Evolutionary conservation across 2,888 invertebrate species (phyloP), one percentile per base, ranked within the genome.

Genomic region (Synergus japonicus): DNA sequence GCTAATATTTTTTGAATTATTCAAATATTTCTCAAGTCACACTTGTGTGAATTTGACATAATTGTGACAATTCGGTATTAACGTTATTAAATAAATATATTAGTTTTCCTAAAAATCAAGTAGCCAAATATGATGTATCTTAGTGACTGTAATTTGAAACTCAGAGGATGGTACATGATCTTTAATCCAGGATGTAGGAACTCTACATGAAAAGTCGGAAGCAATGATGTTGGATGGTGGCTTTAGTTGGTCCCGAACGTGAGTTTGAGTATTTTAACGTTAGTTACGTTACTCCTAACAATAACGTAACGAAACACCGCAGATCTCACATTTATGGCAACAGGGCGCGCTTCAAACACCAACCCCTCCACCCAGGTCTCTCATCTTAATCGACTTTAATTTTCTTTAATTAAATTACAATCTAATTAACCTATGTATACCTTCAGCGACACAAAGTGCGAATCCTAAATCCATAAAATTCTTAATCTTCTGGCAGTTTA

Each of bases 181-280:
- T 9, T 37, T 15, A 41, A 54, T 73, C 18, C 73, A 58, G 73
- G 29, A 54, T 37, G 15, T 1, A 15, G n/a, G 49, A 54, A 73
- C 54, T 37, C 73, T 73, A 73, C 12, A 49, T 5, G 54, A 73
- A 54, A 41, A 73, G 37, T 73, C 54, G 73, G 73, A 83, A 89
- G 88, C 85, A 83, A 84, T 84, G 88, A 89, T 88, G 81, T 79
- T 81, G 80, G 80, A 80, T 79, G 81, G 80, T 82, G 81, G 84
- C 80, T 80, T 84, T 89, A 90, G 89, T 91, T 91, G 91, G 92
- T 92, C 92, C 92, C 91, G 89, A 91, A 90, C 89, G 89, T 89
- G 89, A 89, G 86, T 88, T 86, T 84, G 80, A 84, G 80, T 86
- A 54, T 73, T 54, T 37, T 29, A 29, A 73, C 18, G 73, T 54